These are phyloP conservation scores for Sphaerophoria taeniata DNA, from an alignment of 2,888 invertebrate genomes.

Conservation along the genomic window DNA sequence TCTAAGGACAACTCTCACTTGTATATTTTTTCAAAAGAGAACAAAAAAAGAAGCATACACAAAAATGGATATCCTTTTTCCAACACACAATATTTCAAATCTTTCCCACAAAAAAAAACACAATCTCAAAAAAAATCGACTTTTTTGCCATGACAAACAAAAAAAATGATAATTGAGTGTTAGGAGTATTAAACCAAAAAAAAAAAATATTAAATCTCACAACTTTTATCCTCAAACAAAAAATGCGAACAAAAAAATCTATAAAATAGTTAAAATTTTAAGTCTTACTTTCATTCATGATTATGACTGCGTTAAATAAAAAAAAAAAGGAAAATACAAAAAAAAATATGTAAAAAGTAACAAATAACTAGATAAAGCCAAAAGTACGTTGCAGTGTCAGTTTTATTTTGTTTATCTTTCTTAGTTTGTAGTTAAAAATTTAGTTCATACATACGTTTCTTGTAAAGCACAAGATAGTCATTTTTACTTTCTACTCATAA, in stretches of 20 bases:
- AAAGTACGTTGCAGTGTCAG: slow-evolving; percentile 73
- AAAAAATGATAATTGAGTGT: slow-evolving; percentile 44
- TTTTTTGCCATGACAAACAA: slow-evolving; percentile 56
- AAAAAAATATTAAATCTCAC: slow-evolving; percentile 20
- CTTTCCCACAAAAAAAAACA: slow-evolving; percentile 33
- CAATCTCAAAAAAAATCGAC: slow-evolving; percentile 34
- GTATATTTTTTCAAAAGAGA: slow-evolving; percentile 52
- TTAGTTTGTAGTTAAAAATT: slow-evolving; percentile 41
- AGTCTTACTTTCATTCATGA: slow-evolving; percentile 39
- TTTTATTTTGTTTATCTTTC: slow-evolving; percentile 53
- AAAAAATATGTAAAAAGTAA: slow-evolving; percentile 34
- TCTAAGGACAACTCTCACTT: slow-evolving; percentile 75
- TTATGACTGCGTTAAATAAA: slow-evolving; percentile 57
- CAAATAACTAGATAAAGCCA: slow-evolving; percentile 68
- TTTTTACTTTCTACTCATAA: slow-evolving; percentile 49
- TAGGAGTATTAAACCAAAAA: slow-evolving; percentile 31
- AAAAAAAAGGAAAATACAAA: slow-evolving; percentile 21
- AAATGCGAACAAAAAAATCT: slow-evolving; percentile 28
- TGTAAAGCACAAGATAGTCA: slow-evolving; percentile 62
- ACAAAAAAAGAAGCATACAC: slow-evolving; percentile 28
- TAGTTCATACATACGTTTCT: slow-evolving; percentile 65
- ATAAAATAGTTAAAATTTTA: slow-evolving; percentile 18
- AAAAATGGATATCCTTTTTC: slow-evolving; percentile 35
- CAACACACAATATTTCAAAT: slow-evolving; percentile 18
- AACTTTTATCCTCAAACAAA: slow-evolving; percentile 27